These are phyloP conservation scores for Drosophila pallidifrons DNA, from an alignment of 1,140 invertebrate species.

Conservation along the genomic window DNA sequence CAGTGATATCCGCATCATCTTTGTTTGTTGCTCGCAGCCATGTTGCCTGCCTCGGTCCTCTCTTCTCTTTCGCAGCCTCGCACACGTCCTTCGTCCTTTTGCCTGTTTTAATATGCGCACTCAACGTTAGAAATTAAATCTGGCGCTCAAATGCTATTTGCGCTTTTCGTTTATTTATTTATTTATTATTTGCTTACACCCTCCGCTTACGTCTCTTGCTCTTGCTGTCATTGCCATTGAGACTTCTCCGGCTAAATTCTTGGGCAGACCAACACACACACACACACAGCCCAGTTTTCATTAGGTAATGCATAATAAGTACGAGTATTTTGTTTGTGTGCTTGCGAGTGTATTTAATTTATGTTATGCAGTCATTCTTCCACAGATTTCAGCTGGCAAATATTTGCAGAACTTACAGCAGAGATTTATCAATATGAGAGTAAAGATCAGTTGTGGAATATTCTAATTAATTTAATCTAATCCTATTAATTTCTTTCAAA, in stretches of 20 bases:
- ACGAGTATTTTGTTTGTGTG: constrained; percentile 38
- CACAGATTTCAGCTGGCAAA: constrained; percentile 18
- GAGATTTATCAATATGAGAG: too few relatives aligned
- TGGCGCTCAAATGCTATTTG: constrained; percentile 83
- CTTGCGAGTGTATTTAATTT: constrained; percentile 68
- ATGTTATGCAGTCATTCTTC: constrained; percentile 42
- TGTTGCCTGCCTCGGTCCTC: constrained; percentile 28
- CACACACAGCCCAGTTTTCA: constrained; percentile 67
- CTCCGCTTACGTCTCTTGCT: background rate
- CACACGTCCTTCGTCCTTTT: constrained; percentile 20
- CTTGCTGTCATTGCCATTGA: background rate
- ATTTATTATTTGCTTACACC: constrained; percentile 81
- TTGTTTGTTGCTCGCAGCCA: constrained; percentile 70
- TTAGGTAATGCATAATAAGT: constrained; percentile 81
- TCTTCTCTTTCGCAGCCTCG: background rate
- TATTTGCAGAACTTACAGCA: background rate
- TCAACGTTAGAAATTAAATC: constrained; percentile 84
- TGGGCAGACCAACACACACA: constrained; percentile 15
- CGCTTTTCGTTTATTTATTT: constrained; percentile 79
- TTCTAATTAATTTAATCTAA: too few relatives aligned
- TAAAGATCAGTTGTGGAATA: too few relatives aligned
- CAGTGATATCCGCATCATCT: constrained; percentile 79
- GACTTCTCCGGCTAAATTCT: constrained; percentile 3
- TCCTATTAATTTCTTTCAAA: too few relatives aligned
- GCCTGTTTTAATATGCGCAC: constrained; percentile 81